phyloP scores from a whole-genome alignment of 1,140 invertebrate species.

The Chelonus insularis region DNA sequence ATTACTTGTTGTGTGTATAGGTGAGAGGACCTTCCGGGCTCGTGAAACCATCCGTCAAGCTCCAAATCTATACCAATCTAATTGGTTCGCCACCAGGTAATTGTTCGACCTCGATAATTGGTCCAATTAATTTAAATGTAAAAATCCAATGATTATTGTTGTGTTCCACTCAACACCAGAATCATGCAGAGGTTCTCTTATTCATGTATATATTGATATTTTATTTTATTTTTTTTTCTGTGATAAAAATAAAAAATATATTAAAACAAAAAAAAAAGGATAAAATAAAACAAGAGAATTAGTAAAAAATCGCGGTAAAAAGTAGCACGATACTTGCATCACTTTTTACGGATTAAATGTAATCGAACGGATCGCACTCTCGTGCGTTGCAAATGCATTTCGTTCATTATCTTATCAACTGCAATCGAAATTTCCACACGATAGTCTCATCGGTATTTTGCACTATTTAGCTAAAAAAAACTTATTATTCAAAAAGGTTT shows the following conservation, averaged over 20 bases:
- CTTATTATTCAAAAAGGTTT: too few species aligned
- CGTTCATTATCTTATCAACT: slow-evolving; percentile 10
- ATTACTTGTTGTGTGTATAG: neutral
- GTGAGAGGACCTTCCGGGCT: neutral
- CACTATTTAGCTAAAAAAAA: neutral
- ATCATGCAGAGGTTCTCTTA: neutral
- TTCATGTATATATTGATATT: neutral
- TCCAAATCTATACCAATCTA: slow-evolving; percentile 43
- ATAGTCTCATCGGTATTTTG: slow-evolving; percentile 32
- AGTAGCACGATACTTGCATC: slow-evolving; percentile 5
- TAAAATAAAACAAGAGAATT: neutral
- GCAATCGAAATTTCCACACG: slow-evolving; percentile 14
- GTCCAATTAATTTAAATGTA: slow-evolving; percentile 57
- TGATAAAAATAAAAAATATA: neutral
- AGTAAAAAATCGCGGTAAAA: slow-evolving; percentile 10
- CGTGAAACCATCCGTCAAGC: slow-evolving; percentile 10
- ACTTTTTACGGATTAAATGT: slow-evolving; percentile 17
- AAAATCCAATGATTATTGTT: slow-evolving; percentile 51
- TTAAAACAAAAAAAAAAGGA: neutral
- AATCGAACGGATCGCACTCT: slow-evolving; percentile 12
- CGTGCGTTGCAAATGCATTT: slow-evolving; percentile 8
- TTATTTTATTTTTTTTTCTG: neutral
- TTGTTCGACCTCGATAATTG: slow-evolving; percentile 55
- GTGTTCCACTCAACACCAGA: slow-evolving; percentile 38
- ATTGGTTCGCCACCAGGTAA: slow-evolving; percentile 55